phyloP scores from a whole-genome alignment of 2,888 invertebrate genomes.

The Tryphoninae sp. region DNA sequence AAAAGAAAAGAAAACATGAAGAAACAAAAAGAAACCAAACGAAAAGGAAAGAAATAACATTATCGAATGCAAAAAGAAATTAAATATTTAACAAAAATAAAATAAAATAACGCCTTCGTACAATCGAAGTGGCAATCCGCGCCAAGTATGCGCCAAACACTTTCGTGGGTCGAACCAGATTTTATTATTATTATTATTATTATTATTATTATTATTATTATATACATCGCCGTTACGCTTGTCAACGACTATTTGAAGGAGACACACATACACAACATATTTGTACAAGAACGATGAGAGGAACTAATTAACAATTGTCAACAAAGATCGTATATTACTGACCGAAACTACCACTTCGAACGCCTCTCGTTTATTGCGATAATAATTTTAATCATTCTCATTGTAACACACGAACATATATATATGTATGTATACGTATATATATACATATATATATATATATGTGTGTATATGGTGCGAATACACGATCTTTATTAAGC shows the following conservation, averaged over 20 bases:
- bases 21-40: conserved; percentile 35
- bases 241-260: conserved; percentile 63
- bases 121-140: conserved; percentile 73
- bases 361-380: conserved; percentile 58
- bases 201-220: conserved; percentile 56
- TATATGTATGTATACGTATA: neutral
- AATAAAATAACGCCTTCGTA: conserved; percentile 71
- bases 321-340: conserved; percentile 45
- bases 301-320: conserved; percentile 55
- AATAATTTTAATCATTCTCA: conserved; percentile 62
- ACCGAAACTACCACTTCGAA: conserved; percentile 57
- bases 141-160: conserved; percentile 65
- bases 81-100: conserved; percentile 45
- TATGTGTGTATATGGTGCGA: conserved; percentile 53
- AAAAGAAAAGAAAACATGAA: conserved; percentile 1
- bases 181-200: conserved; percentile 61
- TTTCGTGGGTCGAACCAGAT: conserved; percentile 61
- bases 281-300: conserved; percentile 47
- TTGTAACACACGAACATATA: conserved; percentile 60
- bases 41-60: conserved; percentile 36
- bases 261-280: conserved; percentile 31
- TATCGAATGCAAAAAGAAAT: conserved; percentile 40
- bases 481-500: conserved; percentile 62
- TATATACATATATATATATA: conserved; percentile 44
- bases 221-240: conserved; percentile 66